Conservation (phyloP, 2,113 vertebrate genomes). For the Chloropsis hardwickii region DNA sequence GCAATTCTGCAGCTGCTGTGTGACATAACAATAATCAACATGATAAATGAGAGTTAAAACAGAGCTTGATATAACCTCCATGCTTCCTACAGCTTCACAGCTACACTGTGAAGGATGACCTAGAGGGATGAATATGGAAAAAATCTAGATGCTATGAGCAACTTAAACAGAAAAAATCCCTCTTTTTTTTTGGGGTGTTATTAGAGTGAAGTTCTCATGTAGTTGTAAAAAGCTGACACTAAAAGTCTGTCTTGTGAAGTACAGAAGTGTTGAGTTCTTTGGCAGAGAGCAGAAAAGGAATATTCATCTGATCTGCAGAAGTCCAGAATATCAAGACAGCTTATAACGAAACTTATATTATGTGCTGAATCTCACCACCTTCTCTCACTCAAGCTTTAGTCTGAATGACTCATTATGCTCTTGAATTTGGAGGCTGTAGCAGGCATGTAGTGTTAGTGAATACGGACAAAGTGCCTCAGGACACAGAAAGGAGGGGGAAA, state of each 20-base stretch:
- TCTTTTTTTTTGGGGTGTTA: background rate
- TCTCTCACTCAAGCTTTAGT: background rate
- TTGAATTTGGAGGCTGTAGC: background rate
- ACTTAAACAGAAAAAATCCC: background rate
- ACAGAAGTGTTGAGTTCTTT: background rate
- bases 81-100: background rate
- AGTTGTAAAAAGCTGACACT: background rate
- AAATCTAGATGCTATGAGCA: background rate
- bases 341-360: background rate
- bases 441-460: background rate
- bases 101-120: background rate
- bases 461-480: background rate
- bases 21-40: background rate
- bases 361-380: background rate
- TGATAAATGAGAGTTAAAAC: background rate
- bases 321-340: background rate
- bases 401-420: background rate
- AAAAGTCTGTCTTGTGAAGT: background rate
- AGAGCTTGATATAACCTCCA: background rate
- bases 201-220: background rate
- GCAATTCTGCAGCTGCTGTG: background rate
- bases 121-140: background rate
- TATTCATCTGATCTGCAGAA: background rate
- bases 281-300: background rate
- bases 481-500: background rate